Conservation (phyloP, 2,888 invertebrate species). For the Dasypogon diadema region DNA sequence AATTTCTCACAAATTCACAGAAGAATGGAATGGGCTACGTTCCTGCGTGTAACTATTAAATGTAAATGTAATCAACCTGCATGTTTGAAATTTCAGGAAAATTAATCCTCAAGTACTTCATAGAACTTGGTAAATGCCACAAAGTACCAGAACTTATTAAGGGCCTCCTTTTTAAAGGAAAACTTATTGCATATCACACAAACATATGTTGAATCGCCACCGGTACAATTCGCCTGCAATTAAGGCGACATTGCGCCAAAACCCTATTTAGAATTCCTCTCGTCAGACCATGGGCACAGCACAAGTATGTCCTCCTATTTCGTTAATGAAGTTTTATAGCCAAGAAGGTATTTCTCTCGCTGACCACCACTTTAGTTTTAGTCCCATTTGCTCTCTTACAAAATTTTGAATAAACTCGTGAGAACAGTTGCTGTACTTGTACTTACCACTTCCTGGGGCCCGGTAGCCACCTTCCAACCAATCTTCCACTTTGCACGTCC, state of each 20-base stretch:
- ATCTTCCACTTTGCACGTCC: slow-evolving; percentile 40
- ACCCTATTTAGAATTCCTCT: background rate
- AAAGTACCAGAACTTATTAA: background rate
- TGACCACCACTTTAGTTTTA: slow-evolving; percentile 31
- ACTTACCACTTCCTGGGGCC: background rate
- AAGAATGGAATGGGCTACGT: too few relatives aligned
- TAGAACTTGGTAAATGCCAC: too few relatives aligned
- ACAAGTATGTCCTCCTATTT: slow-evolving; percentile 4
- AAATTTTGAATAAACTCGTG: slow-evolving; percentile 30
- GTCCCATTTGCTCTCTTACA: slow-evolving; percentile 41
- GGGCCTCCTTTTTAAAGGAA: background rate
- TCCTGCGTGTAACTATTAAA: too few relatives aligned
- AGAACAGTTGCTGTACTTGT: background rate
- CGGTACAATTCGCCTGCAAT: slow-evolving; percentile 9
- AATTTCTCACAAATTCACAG: too few relatives aligned
- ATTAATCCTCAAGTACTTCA: too few relatives aligned
- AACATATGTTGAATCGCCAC: background rate
- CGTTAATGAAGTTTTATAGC: slow-evolving; percentile 46
- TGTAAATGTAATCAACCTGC: too few relatives aligned
- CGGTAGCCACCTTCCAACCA: background rate
- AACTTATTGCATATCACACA: background rate
- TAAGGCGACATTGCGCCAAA: slow-evolving; percentile 13
- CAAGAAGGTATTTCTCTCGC: slow-evolving; percentile 5
- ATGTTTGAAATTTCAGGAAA: too few relatives aligned
- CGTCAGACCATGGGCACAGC: background rate